Base-by-base conservation (phyloP, 2,888 invertebrate genomes). In the Pelosia muscerda region DNA sequence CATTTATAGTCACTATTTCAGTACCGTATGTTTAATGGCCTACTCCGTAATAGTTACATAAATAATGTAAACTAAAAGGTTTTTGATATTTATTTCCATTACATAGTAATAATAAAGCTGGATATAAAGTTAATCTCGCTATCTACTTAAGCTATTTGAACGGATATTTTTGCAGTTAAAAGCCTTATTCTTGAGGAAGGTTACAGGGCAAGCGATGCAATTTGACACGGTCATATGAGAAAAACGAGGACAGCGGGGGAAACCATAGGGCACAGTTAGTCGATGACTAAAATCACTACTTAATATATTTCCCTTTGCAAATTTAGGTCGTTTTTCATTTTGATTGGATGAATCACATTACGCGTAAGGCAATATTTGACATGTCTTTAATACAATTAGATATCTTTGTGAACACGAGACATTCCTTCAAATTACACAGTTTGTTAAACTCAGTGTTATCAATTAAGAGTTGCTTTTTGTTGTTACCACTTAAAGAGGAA, bases 391-490 rank as follows among this genome's bases (percentile, higher is more conserved):
- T 34, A 62, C 23, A 63, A 63, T 57, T 25, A n/a, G n/a, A n/a
- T n/a, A 63, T 59, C 25, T 34, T 13, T 28, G 53, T 54, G 31
- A 60, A 63, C 60, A 60, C 38, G 53, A 60, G n/a, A 63, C 58
- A 53, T 60, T 19, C 34, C 34, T 59, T 60, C 54, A 59, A 60
- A 59, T 66, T 59, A 60, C 56, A 64, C 55, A 13, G 63, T 56
- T 13, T 38, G 31, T 63, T 53, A n/a, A 65, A 53, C 58, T 49
- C 57, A 65, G 26, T 57, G 23, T 64, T 56, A 61, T 57, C 60
- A 38, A 63, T 57, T 66, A 31, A 66, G 57, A 28, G 31, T 63
- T 68, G 60, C 61, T 66, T 69, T 69, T 61, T 65, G 58, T 72
- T 66, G 53, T 63, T 60, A 25, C 25, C 28, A 38, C 59, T 61